A percentile compares a stretch with the other conserved stretches of the same genome.
Conservation (phyloP, 2,113 vertebrate species). For the Cebidichthys violaceus region DNA sequence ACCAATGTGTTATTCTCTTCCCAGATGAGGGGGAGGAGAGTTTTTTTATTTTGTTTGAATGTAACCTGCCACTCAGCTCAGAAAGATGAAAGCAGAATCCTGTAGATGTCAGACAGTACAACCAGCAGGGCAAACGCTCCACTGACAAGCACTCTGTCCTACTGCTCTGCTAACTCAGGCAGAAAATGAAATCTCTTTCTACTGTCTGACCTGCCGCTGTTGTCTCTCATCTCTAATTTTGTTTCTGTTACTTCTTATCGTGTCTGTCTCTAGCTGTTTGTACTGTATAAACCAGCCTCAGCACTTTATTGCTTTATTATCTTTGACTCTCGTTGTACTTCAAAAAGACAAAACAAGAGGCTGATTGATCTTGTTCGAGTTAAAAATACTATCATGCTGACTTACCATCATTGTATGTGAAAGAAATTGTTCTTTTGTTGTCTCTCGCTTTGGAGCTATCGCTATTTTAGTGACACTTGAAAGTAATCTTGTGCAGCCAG, state of each 20-base stretch:
- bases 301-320: not conserved
- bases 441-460: not conserved
- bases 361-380: not conserved
- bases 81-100: conserved; percentile 23
- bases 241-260: not conserved
- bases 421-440: not conserved
- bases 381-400: conserved; percentile 3
- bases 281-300: not conserved
- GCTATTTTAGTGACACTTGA: not conserved
- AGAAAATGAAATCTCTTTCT: conserved; percentile 47
- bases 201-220: conserved; percentile 22
- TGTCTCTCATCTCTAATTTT: conserved; percentile 27
- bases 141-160: conserved; percentile 21
- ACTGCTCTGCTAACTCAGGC: conserved; percentile 28
- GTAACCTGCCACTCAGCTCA: conserved; percentile 10
- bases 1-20: not conserved
- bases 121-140: conserved; percentile 34
- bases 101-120: conserved; percentile 24
- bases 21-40: not conserved
- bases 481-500: not conserved
- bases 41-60: not conserved
- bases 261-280: not conserved
- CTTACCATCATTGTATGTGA: not conserved
- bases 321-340: not conserved
- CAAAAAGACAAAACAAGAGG: not conserved